phyloP scores from a whole-genome alignment of 2,888 invertebrate species.

The Tricholauxania praeusta region DNA sequence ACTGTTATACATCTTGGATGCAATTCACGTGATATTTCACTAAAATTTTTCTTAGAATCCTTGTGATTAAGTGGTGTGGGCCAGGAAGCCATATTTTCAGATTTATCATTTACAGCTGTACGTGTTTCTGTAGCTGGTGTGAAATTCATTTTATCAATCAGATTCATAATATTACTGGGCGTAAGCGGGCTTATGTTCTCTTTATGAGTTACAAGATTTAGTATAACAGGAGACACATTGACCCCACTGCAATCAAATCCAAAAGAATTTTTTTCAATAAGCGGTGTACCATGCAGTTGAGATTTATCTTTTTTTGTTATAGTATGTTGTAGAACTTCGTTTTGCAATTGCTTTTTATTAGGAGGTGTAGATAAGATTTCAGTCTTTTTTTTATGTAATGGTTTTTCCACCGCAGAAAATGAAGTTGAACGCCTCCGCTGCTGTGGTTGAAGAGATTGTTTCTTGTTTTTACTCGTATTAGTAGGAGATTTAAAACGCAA shows the following conservation, averaged over 20 bases:
- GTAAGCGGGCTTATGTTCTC: slow-evolving; percentile 69
- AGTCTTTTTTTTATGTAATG: background rate
- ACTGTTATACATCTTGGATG: slow-evolving; percentile 57
- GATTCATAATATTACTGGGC: slow-evolving; percentile 58
- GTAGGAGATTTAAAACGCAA: slow-evolving; percentile 65
- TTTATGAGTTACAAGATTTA: slow-evolving; percentile 53
- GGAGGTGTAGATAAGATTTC: background rate
- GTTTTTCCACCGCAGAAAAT: slow-evolving; percentile 20
- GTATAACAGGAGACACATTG: slow-evolving; percentile 29
- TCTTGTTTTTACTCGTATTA: slow-evolving; percentile 22
- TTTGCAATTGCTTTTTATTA: too few relatives aligned
- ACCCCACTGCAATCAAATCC: slow-evolving; percentile 26
- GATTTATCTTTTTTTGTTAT: slow-evolving; percentile 15
- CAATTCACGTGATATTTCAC: slow-evolving; percentile 44
- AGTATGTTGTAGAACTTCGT: slow-evolving; percentile 38
- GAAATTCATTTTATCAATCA: slow-evolving; percentile 65
- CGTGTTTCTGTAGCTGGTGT: slow-evolving; percentile 58
- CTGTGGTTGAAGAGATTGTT: slow-evolving; percentile 25
- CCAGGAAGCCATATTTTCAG: slow-evolving; percentile 59
- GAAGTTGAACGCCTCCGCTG: slow-evolving; percentile 14
- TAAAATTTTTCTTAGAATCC: slow-evolving; percentile 15
- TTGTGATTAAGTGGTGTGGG: slow-evolving; percentile 59
- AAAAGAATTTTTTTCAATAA: slow-evolving; percentile 56
- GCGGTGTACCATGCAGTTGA: slow-evolving; percentile 49
- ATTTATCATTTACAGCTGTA: slow-evolving; percentile 40